Conservation (phyloP, 1,140 invertebrate species). For the Heliconius nattereri region DNA sequence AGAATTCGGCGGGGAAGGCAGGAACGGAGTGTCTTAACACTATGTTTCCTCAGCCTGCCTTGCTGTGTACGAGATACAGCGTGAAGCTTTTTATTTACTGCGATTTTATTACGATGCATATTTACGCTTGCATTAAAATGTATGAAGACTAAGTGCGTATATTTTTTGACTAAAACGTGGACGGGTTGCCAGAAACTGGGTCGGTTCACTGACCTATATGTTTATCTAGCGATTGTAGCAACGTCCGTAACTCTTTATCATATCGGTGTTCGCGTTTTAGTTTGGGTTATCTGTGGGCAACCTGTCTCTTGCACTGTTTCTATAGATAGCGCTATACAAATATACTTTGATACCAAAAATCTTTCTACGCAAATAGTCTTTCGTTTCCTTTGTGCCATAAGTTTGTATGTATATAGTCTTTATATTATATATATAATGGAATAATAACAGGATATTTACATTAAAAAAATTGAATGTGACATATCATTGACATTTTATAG, state of each 20-base stretch:
- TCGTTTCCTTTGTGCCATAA: constrained; percentile 1
- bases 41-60: no score
- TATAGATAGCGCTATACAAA: constrained; percentile 48
- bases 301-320: constrained; percentile 70
- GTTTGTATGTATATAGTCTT: neutral
- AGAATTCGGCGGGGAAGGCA: no score
- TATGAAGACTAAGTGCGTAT: constrained; percentile 46
- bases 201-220: constrained; percentile 80
- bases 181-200: constrained; percentile 65
- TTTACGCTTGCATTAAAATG: constrained; percentile 35
- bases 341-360: constrained; percentile 29
- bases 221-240: constrained; percentile 79
- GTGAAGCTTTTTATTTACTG: no score
- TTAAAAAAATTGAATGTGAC: neutral
- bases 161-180: constrained; percentile 69
- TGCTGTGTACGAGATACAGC: no score
- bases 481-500: neutral
- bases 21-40: no score
- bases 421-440: neutral
- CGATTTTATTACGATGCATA: constrained; percentile 11
- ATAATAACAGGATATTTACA: constrained; percentile 1
- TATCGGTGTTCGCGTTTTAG: constrained; percentile 72
- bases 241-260: constrained; percentile 62
- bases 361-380: constrained; percentile 32
- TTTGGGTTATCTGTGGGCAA: constrained; percentile 75